A percentile compares a stretch with the other conserved stretches of the same genome.
phyloP scores from a whole-genome alignment of 2,113 vertebrate species.

The Corvus cornix region DNA sequence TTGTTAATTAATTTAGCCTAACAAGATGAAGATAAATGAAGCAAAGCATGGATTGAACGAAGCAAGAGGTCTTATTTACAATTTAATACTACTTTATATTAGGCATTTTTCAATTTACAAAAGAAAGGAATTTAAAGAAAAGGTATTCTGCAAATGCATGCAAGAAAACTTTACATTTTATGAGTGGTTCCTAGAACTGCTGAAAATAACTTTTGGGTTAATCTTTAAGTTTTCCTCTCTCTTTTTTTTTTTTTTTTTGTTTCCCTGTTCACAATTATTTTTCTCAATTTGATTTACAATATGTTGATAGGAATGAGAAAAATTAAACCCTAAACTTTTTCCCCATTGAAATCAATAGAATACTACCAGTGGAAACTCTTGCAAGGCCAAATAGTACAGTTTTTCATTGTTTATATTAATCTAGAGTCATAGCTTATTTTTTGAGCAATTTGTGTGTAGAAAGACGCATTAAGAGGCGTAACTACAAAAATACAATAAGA shows the following conservation, averaged over 20 bases:
- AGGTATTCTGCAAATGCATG: background rate
- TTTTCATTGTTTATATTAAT: background rate
- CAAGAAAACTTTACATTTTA: slow-evolving; percentile 36
- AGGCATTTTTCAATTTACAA: slow-evolving; percentile 65
- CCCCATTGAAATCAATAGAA: background rate
- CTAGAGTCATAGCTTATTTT: background rate
- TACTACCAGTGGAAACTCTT: background rate
- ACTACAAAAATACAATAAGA: background rate
- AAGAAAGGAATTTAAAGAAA: slow-evolving; percentile 61
- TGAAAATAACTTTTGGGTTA: slow-evolving; percentile 62
- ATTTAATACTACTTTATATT: slow-evolving; percentile 75
- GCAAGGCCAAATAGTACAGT: background rate
- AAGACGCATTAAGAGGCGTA: background rate
- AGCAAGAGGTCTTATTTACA: slow-evolving; percentile 90
- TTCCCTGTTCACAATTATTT: background rate
- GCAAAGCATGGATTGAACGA: slow-evolving; percentile 88
- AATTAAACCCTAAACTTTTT: background rate
- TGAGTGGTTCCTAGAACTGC: slow-evolving; percentile 34
- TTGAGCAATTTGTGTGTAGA: background rate
- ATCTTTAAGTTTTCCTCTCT: slow-evolving; percentile 40
- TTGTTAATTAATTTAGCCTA: slow-evolving; percentile 99
- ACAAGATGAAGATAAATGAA: slow-evolving; percentile 99
- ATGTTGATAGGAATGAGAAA: background rate
- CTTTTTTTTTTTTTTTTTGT: background rate
- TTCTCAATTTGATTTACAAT: background rate